phyloP scores from a whole-genome alignment of 2,113 vertebrate genomes.

The Hyla sarda region DNA sequence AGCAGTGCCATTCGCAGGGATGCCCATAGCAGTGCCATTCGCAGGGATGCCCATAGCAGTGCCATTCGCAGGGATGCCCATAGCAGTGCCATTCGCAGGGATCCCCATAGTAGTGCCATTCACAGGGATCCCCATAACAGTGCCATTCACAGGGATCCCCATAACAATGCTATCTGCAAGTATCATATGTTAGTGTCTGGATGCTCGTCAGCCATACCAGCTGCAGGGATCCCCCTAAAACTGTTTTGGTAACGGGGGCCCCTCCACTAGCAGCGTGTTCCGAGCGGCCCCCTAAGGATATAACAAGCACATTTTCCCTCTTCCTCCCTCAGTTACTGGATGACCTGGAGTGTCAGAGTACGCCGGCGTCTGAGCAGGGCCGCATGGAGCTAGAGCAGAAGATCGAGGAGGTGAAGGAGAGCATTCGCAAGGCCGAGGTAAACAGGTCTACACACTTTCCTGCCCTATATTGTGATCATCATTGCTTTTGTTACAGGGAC shows the following conservation, averaged over 20 bases:
- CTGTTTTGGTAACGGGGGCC: too few species aligned
- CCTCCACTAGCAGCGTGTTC: too few species aligned
- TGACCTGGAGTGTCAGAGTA: slow-evolving; percentile 88
- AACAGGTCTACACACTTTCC: background rate
- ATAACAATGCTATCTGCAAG: background rate
- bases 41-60: background rate
- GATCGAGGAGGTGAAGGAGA: slow-evolving; percentile 92
- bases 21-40: too few species aligned
- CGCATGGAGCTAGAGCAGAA: slow-evolving; percentile 91
- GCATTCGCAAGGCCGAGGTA: slow-evolving; percentile 95
- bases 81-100: too few species aligned
- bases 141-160: background rate
- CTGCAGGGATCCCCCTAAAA: too few species aligned
- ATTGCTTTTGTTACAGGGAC: background rate
- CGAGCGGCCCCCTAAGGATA: too few species aligned
- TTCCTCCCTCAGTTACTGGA: slow-evolving; percentile 80
- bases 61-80: background rate
- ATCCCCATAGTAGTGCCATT: background rate
- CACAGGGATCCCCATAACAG: background rate
- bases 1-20: too few species aligned
- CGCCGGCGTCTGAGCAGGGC: slow-evolving; percentile 84
- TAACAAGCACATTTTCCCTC: background rate
- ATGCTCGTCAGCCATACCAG: background rate
- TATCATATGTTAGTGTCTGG: too few species aligned
- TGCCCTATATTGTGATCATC: background rate